Conservation (phyloP, 2,888 invertebrate genomes). For the Doris montereyensis region DNA sequence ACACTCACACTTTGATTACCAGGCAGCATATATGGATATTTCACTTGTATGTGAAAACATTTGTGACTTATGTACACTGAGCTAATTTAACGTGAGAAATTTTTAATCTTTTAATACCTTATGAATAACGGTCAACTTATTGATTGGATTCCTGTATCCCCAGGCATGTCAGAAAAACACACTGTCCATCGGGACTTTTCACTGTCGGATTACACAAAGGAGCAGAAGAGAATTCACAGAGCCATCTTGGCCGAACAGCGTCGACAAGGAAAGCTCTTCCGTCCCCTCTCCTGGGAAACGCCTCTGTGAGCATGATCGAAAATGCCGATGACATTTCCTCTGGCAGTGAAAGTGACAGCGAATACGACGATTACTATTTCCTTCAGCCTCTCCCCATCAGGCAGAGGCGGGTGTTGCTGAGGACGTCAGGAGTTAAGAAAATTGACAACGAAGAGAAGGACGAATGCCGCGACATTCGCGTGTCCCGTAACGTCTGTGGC, state of each 20-base stretch:
- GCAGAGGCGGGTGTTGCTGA: slow-evolving; percentile 87
- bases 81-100: background rate
- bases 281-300: slow-evolving; percentile 51
- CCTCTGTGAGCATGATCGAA: slow-evolving; percentile 38
- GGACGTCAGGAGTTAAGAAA: slow-evolving; percentile 93
- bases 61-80: too few species aligned
- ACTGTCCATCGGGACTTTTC: slow-evolving; percentile 85
- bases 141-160: slow-evolving; percentile 32
- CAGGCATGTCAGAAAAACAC: slow-evolving; percentile 85
- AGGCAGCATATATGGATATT: too few species aligned
- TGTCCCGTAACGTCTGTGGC: slow-evolving; percentile 83
- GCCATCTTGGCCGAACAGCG: slow-evolving; percentile 84
- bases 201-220: slow-evolving; percentile 88
- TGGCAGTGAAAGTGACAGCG: slow-evolving; percentile 59
- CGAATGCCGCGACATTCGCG: slow-evolving; percentile 92
- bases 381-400: slow-evolving; percentile 90
- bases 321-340: slow-evolving; percentile 54
- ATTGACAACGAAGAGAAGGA: slow-evolving; percentile 95
- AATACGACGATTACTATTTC: slow-evolving; percentile 70
- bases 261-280: slow-evolving; percentile 74
- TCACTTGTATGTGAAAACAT: too few species aligned
- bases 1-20: too few species aligned
- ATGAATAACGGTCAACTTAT: background rate
- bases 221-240: slow-evolving; percentile 89
- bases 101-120: background rate